Conservation (phyloP, 1,140 invertebrate genomes). For the Temnothorax longispinosus region DNA sequence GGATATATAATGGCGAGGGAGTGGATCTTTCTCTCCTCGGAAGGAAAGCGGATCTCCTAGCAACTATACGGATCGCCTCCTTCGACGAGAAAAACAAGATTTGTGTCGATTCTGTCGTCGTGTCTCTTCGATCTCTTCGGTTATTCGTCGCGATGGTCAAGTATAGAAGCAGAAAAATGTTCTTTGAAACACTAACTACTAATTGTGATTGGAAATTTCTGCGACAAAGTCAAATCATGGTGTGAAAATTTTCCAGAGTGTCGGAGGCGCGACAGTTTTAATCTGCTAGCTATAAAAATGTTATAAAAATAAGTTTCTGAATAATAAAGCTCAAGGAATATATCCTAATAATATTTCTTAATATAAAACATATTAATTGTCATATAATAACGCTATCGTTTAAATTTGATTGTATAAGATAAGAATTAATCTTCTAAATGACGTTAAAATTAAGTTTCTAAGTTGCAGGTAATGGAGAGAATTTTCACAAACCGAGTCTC, state of each 20-base stretch:
- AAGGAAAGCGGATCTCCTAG: background rate
- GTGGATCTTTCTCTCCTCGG: background rate
- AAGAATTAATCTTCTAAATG: background rate
- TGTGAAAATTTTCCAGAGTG: background rate
- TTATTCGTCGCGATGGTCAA: background rate
- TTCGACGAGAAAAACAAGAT: background rate
- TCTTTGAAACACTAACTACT: background rate
- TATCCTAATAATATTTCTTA: background rate
- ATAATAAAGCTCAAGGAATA: background rate
- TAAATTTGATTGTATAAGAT: background rate
- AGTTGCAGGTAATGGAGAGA: background rate
- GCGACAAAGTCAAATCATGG: background rate
- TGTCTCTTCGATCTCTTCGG: background rate
- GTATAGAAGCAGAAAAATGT: background rate
- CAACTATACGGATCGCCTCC: background rate
- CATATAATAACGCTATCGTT: background rate
- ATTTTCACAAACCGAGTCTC: too few species aligned
- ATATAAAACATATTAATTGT: background rate
- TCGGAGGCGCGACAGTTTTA: background rate
- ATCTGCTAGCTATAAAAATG: background rate
- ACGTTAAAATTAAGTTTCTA: background rate
- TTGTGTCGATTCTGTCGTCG: background rate
- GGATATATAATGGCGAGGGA: constrained; percentile 32
- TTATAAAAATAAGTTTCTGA: background rate
- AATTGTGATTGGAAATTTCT: background rate